phyloP scores from a whole-genome alignment of 1,140 invertebrate species.

The Heliconius eleuchia region DNA sequence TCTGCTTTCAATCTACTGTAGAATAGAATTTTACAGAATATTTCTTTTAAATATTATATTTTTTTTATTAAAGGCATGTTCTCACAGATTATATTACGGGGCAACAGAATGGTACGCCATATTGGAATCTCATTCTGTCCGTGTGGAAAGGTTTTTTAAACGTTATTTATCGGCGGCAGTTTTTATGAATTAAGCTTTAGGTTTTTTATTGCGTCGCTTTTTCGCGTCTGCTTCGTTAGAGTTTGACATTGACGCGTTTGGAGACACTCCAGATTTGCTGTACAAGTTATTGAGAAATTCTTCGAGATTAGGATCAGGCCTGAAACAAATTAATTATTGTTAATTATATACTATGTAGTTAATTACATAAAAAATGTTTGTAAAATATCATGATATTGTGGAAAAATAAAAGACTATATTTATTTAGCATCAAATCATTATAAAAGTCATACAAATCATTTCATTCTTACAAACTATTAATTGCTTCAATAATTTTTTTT shows the following conservation, averaged over 20 bases:
- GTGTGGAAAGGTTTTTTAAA: conserved; percentile 20
- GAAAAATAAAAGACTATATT: too few species aligned
- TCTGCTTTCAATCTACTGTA: conserved; percentile 23
- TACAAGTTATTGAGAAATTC: conserved; percentile 79
- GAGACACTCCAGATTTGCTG: conserved; percentile 64
- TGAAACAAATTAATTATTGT: conserved; percentile 37
- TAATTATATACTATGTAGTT: too few species aligned
- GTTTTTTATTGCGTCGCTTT: conserved; percentile 67
- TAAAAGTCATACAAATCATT: too few species aligned
- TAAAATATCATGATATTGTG: too few species aligned
- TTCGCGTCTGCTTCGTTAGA: conserved; percentile 52
- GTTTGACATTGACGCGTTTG: conserved; percentile 45
- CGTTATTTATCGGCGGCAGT: conserved; percentile 25
- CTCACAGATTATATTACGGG: conserved; percentile 46
- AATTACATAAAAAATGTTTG: too few species aligned
- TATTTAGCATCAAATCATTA: too few species aligned
- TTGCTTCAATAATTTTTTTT: too few species aligned
- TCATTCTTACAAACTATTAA: too few species aligned
- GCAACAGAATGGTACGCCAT: conserved; percentile 20
- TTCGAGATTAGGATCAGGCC: conserved; percentile 76
- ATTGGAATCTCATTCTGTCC: conserved; percentile 11
- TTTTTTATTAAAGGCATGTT: conserved; percentile 49
- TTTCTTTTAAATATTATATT: conserved; percentile 40
- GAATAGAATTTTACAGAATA: conserved; percentile 39
- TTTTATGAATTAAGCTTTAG: conserved; percentile 53